Base-by-base conservation (phyloP, 2,888 invertebrate genomes). In the Xestobium rufovillosum region DNA sequence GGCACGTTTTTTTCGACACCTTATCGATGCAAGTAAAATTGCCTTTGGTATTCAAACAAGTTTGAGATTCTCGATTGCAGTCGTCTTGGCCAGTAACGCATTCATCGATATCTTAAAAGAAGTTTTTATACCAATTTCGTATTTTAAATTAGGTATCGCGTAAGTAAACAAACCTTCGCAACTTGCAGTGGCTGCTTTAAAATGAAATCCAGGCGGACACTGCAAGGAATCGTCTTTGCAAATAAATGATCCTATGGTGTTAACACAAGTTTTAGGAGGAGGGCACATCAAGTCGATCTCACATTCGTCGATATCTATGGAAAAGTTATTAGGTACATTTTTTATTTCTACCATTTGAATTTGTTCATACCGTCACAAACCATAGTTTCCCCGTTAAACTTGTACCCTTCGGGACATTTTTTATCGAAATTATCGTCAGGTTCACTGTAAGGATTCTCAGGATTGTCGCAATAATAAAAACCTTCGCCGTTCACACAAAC, bases 1-100 rank as follows among this genome's bases (percentile, higher is more conserved):
- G 68, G 48, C 80, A 81, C 1, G 70, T 66, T 39, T 59, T 63
- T 53, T 72, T 75, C 11, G 75, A 74, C 3, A 74, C 75, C 52
- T 75, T 78, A 50, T 78, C 73, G 48, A 78, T 73, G 52, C 83
- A 84, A 47, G 78, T 75, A 61, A 76, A 85, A 40, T 72, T 71
- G 9, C 85, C 83, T 45, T 76, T 74, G 0, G 75, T 78, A 59
- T 85, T 85, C 50, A 80, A 69, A 58, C 84, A 85, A 52, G 76
- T 67, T 58, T 83, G 78, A 1, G 76, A 76, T 10, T 73, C 68
- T 3, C 70, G 70, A 53, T 76, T 73, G 56, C 84, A 85, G 53
- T 76, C 76, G 51, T 83, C 75, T 25, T 69, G 55, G 1, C 71
- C 73, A 45, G 75, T 73, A 0, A 70, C 65, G 46, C 85, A 86